A percentile compares a stretch with the other conserved stretches of the same genome.
Evolutionary conservation across 2,113 vertebrate genomes (phyloP).

Genomic region (Leptocoma aspasia): DNA sequence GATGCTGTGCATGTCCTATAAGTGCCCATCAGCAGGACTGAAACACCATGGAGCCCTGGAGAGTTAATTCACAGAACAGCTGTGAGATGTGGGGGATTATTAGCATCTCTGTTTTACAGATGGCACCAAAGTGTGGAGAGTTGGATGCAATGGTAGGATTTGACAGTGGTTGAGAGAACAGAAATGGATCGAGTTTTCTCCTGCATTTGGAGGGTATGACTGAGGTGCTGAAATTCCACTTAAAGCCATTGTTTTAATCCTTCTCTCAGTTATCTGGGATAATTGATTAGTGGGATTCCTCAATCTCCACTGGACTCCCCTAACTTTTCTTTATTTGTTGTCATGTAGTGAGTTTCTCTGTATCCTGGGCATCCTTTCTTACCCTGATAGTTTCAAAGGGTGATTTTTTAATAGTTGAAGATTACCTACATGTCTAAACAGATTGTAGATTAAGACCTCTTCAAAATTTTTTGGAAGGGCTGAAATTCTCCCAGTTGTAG

Average conservation of each 20-base stretch:
- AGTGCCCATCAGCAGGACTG: neutral
- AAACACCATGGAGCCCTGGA: neutral
- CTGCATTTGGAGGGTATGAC: neutral
- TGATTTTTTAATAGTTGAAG: neutral
- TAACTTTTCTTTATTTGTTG: neutral
- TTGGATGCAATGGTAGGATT: neutral
- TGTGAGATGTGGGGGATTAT: neutral
- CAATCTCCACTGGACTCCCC: neutral
- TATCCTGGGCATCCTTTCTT: neutral
- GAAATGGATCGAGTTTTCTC: neutral
- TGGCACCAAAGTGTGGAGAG: neutral
- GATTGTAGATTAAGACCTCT: neutral
- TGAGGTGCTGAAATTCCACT: neutral
- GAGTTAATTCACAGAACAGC: constrained; percentile 24
- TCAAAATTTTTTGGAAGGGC: neutral
- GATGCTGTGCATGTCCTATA: neutral
- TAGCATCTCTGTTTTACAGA: constrained; percentile 31
- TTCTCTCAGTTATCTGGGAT: neutral
- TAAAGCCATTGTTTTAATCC: neutral
- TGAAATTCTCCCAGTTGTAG: neutral
- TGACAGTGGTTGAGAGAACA: neutral
- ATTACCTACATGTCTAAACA: neutral
- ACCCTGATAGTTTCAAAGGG: neutral
- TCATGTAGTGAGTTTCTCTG: neutral
- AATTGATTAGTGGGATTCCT: neutral